Percentiles rank a stretch among this genome's conserved stretches.
phyloP scores from a whole-genome alignment of 2,113 vertebrate species.

The Zosterops hypoxanthus region DNA sequence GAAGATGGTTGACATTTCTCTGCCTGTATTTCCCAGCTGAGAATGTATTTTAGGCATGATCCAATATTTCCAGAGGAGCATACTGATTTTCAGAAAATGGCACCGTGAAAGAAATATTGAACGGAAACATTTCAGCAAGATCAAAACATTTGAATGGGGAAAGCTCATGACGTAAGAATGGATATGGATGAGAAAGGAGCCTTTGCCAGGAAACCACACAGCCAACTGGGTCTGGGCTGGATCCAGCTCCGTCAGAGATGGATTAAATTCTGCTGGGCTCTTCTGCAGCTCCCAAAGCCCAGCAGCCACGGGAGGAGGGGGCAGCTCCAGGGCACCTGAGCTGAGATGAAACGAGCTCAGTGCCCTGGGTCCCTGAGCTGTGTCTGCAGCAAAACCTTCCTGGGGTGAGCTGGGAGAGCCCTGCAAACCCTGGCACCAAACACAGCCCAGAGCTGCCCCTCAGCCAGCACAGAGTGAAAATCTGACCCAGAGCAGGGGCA shows the following conservation, averaged over 20 bases:
- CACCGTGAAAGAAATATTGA: slow-evolving; percentile 26
- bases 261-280: not conserved
- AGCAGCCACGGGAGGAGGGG: rapidly evolving
- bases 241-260: slow-evolving; percentile 14
- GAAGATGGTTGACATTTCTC: not conserved
- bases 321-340: not conserved
- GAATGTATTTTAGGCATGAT: not conserved
- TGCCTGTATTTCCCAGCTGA: not conserved
- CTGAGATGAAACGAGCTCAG: rapidly evolving
- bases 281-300: not conserved
- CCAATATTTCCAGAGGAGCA: not conserved
- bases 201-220: slow-evolving; percentile 29
- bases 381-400: not conserved
- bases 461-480: not conserved
- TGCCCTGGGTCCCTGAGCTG: not conserved
- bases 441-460: not conserved
- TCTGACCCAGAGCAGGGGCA: not conserved
- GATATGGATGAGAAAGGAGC: not conserved
- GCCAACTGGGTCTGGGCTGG: slow-evolving; percentile 41
- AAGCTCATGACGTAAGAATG: not conserved
- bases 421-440: not conserved
- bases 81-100: slow-evolving; percentile 6
- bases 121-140: not conserved
- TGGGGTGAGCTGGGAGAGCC: not conserved
- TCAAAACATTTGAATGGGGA: slow-evolving; percentile 46